These are phyloP conservation scores for Camarhynchus parvulus DNA, from an alignment of 2,113 vertebrate species.

Conservation along the genomic window DNA sequence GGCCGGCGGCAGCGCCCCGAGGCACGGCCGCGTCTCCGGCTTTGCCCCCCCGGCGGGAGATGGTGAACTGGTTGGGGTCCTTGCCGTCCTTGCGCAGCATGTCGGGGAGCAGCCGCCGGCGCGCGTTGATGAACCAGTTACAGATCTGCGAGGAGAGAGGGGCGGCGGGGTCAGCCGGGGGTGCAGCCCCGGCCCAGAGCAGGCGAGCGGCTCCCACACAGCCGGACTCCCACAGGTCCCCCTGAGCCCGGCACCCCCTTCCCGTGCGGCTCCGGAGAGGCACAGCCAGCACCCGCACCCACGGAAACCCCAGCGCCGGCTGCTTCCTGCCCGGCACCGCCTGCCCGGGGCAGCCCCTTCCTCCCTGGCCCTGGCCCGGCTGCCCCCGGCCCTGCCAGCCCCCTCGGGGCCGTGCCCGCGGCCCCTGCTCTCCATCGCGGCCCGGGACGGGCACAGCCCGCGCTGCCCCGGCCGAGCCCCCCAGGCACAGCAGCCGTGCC, in stretches of 20 bases:
- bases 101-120: slow-evolving; percentile 91
- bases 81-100: slow-evolving; percentile 94
- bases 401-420: accelerated
- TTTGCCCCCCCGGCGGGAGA: slow-evolving; percentile 88
- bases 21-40: slow-evolving; percentile 41
- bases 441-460: background rate
- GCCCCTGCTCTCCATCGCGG: background rate
- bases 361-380: background rate
- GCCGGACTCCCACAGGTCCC: too few species aligned
- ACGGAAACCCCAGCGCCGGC: background rate
- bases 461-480: background rate
- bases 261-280: background rate
- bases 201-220: background rate
- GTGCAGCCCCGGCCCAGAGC: background rate
- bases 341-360: background rate
- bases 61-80: slow-evolving; percentile 94
- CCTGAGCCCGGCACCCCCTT: background rate
- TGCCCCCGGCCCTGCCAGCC: background rate
- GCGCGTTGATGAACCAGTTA: slow-evolving; percentile 98
- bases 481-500: background rate
- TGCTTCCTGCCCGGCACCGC: slow-evolving; percentile 4
- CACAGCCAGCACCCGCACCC: background rate
- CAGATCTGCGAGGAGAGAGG: slow-evolving; percentile 83
- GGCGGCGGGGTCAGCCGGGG: background rate
- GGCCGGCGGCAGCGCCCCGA: slow-evolving; percentile 37